phyloP scores from a whole-genome alignment of 2,113 vertebrate genomes.

The Mesocricetus auratus region DNA sequence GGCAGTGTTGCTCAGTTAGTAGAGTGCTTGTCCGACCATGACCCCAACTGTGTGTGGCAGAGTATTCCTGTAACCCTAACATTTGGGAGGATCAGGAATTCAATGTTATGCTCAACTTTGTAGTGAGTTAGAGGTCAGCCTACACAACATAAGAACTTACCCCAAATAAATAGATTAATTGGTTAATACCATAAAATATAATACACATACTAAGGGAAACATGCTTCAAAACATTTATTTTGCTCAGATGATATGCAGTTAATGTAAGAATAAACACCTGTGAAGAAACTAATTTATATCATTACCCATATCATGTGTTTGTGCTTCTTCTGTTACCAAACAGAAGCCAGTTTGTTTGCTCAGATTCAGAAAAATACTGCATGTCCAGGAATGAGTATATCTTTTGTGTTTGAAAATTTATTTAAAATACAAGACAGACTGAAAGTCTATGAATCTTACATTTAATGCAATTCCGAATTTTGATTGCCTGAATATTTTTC shows the following conservation, averaged over 20 bases:
- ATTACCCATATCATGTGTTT: background rate
- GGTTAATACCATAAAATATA: background rate
- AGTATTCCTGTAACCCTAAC: background rate
- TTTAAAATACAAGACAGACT: constrained; percentile 41
- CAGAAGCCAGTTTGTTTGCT: background rate
- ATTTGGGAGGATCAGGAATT: background rate
- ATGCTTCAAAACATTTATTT: background rate
- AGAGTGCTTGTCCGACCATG: background rate
- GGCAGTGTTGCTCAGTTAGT: too few relatives aligned
- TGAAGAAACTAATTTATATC: background rate
- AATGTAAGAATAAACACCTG: background rate
- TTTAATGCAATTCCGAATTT: constrained; percentile 14
- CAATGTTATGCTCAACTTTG: background rate
- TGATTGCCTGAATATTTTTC: background rate
- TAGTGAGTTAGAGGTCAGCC: background rate
- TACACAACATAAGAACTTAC: background rate
- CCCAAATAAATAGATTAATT: background rate
- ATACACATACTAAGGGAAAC: background rate
- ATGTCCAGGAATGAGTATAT: background rate
- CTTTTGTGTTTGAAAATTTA: constrained; percentile 39
- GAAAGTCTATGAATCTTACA: background rate
- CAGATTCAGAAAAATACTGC: background rate
- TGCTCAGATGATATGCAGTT: too few relatives aligned
- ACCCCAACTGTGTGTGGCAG: too few relatives aligned
- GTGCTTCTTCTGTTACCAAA: constrained; percentile 23